phyloP scores from a whole-genome alignment of 2,888 invertebrate species.

The Argyra leucocephala region DNA sequence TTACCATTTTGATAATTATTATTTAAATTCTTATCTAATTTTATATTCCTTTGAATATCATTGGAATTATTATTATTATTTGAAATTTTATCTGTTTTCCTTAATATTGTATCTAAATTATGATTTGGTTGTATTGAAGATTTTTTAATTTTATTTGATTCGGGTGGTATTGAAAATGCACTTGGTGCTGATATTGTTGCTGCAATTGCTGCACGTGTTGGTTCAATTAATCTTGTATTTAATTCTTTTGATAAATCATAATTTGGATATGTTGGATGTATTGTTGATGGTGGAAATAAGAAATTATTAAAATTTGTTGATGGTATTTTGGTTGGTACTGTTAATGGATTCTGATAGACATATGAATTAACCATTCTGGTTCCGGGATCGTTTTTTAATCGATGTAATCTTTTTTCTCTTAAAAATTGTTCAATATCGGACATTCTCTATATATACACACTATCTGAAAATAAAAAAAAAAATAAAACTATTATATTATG shows the following conservation, averaged over 20 bases:
- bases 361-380: conserved; percentile 30
- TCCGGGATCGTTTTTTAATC: conserved; percentile 26
- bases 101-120: conserved; percentile 17
- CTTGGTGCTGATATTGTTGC: conserved; percentile 21
- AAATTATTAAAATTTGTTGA: conserved; percentile 16
- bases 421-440: conserved; percentile 7
- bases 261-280: conserved; percentile 26
- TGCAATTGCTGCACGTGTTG: conserved; percentile 22
- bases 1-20: background rate
- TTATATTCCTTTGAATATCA: background rate
- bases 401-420: conserved; percentile 26
- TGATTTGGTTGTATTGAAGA: conserved; percentile 34
- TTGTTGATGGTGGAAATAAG: conserved; percentile 7
- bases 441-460: conserved; percentile 10
- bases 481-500: background rate
- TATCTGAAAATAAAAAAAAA: background rate
- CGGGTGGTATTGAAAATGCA: conserved; percentile 24
- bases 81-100: background rate
- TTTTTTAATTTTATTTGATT: conserved; percentile 29
- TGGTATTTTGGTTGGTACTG: conserved; percentile 32
- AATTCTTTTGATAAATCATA: conserved; percentile 17
- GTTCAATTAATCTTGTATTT: conserved; percentile 30
- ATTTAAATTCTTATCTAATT: conserved; percentile 7
- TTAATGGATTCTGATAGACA: conserved; percentile 38
- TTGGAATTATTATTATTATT: background rate